A percentile compares a stretch with the other conserved stretches of the same genome.
Conservation (phyloP, 2,797 vertebrate genomes). For the Otus scops region DNA sequence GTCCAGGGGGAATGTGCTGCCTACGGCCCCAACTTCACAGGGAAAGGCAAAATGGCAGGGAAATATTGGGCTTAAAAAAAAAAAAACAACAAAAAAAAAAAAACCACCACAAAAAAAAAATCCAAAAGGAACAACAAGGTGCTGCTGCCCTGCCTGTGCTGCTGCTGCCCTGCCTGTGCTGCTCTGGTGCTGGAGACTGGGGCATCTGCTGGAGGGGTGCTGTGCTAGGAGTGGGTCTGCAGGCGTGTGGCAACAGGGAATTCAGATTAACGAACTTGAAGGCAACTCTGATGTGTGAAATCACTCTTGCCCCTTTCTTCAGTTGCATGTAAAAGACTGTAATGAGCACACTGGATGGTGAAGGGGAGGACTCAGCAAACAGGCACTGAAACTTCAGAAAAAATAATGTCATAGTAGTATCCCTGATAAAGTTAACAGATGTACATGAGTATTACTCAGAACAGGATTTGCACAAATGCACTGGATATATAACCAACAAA, state of each 20-base stretch:
- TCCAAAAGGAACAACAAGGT: neutral
- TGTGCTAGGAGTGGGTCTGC: neutral
- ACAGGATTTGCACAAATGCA: neutral
- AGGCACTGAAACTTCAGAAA: neutral
- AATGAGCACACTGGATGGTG: rapidly evolving
- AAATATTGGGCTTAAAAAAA: neutral
- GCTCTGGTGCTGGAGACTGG: neutral
- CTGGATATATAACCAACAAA: neutral
- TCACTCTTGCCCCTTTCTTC: neutral
- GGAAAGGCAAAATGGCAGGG: neutral
- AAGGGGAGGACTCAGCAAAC: neutral
- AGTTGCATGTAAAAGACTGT: neutral
- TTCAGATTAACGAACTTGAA: neutral
- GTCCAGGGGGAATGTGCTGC: neutral
- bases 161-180: neutral
- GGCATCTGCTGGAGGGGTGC: neutral
- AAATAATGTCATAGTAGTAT: neutral
- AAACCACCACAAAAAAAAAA: too few species aligned
- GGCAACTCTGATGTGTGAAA: neutral
- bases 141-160: neutral
- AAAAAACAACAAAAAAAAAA: too few species aligned
- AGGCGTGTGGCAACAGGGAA: neutral
- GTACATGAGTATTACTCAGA: neutral
- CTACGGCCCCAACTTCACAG: neutral
- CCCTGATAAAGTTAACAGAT: neutral